Evolutionary conservation across 2,888 invertebrate genomes (phyloP), one percentile per base, ranked within the genome.

Genomic region (Acrocyrtus sp.): DNA sequence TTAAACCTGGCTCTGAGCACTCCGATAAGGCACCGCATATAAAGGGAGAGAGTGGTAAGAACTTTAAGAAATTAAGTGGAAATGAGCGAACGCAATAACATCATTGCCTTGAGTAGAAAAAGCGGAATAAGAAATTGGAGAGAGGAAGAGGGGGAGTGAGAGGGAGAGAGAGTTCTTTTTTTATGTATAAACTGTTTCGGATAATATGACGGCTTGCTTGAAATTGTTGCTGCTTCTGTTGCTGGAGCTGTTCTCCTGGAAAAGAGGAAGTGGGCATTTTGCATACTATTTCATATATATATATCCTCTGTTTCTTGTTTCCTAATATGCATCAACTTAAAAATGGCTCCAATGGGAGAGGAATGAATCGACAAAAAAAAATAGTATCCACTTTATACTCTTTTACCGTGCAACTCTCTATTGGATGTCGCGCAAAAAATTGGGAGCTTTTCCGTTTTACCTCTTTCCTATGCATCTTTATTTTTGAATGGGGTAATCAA

Each of bases 271-370:
- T 58, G 58, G 58, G 26, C 43, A 50, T 76, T 78, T 69, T 67
- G 73, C 76, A 76, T 66, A 69, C 53, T 43, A 27, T 65, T 26
- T 22, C 62, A 58, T 58, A 58, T n/a, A 53, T 26, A 12, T 22
- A 39, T 39, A 10, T 39, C 39, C 21, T 61, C 24, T 50, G 41
- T 62, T 63, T 43, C 34, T 56, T 19, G 24, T 63, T 47, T 56
- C n/a, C 47, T 70, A 70, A 63, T 63, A 70, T 70, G 70, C 63
- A 70, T 63, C 69, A 69, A 34, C 45, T 62, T 57, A 70, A 70
- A 75, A 77, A 77, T 75, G 57, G 69, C 69, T 78, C 79, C 79
- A 77, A 45, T 72, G 78, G 78, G 73, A 69, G n/a, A n/a, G 77
- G 77, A 79, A 77, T 77, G 72, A 72, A 74, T 77, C 77, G 74